A percentile compares a stretch with the other conserved stretches of the same genome.
Conservation (phyloP, 2,797 vertebrate species). For the Merluccius polli region DNA sequence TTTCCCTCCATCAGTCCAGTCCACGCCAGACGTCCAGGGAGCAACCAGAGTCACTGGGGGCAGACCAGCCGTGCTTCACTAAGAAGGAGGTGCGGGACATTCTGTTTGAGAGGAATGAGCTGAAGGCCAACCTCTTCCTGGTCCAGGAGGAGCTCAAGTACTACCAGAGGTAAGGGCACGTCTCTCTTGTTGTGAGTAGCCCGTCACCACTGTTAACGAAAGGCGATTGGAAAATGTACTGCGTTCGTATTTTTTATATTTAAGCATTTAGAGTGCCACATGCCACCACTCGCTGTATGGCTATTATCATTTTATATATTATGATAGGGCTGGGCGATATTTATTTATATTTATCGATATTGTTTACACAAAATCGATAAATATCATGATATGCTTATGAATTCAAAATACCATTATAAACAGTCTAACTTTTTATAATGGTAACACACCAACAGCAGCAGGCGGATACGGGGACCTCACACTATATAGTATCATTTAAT, state of each 20-base stretch:
- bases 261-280: no score
- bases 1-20: slow-evolving; percentile 45
- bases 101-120: slow-evolving; percentile 89
- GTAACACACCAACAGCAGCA: neutral
- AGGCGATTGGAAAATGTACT: neutral
- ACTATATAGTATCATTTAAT: neutral
- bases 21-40: slow-evolving; percentile 27
- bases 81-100: slow-evolving; percentile 90
- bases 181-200: neutral
- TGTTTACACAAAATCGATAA: no score
- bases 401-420: no score
- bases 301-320: no score
- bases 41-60: slow-evolving; percentile 29
- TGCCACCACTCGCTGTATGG: no score
- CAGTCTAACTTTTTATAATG: no score
- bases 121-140: slow-evolving; percentile 94
- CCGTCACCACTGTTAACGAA: neutral
- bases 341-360: no score
- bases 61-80: slow-evolving; percentile 80
- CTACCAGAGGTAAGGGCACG: slow-evolving; percentile 84
- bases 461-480: neutral
- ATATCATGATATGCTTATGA: no score
- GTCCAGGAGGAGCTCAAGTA: slow-evolving; percentile 93
- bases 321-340: no score
- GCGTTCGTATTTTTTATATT: neutral